Evolutionary conservation across 1,140 invertebrate species (phyloP).

Genomic region (Drosophila dunni): DNA sequence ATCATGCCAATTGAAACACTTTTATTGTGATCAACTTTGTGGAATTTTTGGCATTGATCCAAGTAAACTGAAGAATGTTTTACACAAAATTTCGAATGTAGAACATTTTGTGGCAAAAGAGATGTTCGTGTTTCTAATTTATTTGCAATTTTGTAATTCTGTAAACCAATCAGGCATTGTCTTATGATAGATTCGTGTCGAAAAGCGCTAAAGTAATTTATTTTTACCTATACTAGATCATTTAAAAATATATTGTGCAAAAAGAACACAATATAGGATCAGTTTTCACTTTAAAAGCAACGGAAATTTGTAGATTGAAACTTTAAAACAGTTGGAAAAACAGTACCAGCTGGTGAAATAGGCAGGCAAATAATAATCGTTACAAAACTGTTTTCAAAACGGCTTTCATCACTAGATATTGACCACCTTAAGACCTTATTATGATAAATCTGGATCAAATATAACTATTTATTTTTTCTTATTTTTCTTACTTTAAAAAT

Average conservation of each 20-base stretch:
- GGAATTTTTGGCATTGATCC: slow-evolving; percentile 72
- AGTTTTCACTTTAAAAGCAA: neutral
- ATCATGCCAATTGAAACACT: slow-evolving; percentile 51
- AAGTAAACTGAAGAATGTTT: slow-evolving; percentile 69
- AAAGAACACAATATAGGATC: neutral
- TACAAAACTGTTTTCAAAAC: too few relatives aligned
- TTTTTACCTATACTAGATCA: slow-evolving; percentile 23
- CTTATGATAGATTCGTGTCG: slow-evolving; percentile 17
- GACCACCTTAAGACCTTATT: too few relatives aligned
- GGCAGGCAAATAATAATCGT: too few relatives aligned
- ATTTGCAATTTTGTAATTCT: slow-evolving; percentile 45
- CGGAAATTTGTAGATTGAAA: neutral
- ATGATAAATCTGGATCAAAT: too few relatives aligned
- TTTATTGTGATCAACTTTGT: slow-evolving; percentile 49
- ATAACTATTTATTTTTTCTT: too few relatives aligned
- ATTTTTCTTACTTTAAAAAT: too few relatives aligned
- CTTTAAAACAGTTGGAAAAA: too few relatives aligned
- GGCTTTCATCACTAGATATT: too few relatives aligned
- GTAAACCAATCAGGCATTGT: slow-evolving; percentile 46
- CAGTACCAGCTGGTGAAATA: too few relatives aligned
- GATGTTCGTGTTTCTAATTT: slow-evolving; percentile 16
- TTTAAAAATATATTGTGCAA: slow-evolving; percentile 22
- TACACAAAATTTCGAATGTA: slow-evolving; percentile 60
- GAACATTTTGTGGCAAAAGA: slow-evolving; percentile 42
- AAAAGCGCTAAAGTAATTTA: slow-evolving; percentile 4